Conservation (phyloP, 1,140 invertebrate genomes). For the Atopsyche davidsoni region DNA sequence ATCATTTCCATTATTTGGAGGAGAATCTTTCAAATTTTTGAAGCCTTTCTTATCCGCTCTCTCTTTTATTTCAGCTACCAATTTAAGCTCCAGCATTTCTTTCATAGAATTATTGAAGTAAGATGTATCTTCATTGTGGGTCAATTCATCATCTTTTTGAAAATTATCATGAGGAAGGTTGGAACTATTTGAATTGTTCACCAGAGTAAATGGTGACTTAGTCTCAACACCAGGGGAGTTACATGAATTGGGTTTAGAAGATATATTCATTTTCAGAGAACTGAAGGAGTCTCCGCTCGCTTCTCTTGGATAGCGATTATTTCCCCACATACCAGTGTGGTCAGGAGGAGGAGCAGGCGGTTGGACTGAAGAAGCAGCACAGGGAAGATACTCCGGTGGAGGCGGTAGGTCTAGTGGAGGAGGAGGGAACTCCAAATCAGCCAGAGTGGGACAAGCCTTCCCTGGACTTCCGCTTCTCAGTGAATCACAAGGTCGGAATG, state of each 20-base stretch:
- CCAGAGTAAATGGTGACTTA: no score
- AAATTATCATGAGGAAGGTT: no score
- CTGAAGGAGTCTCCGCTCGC: no score
- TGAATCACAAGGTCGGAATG: conserved; percentile 39
- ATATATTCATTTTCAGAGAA: no score
- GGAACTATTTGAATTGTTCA: no score
- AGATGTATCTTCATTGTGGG: neutral
- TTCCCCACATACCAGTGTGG: no score
- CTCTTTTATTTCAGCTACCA: conserved; percentile 77
- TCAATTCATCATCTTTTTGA: no score
- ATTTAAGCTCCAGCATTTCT: conserved; percentile 72
- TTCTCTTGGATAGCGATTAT: no score
- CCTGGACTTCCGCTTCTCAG: conserved; percentile 42
- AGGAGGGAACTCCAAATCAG: conserved; percentile 80
- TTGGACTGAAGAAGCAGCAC: conserved; percentile 42
- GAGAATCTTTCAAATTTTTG: conserved; percentile 47
- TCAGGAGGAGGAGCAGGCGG: conserved; percentile 29
- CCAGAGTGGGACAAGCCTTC: conserved; percentile 56
- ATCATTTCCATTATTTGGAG: conserved; percentile 35
- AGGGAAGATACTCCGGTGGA: conserved; percentile 58
- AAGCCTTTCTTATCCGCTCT: conserved; percentile 58
- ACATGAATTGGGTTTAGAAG: no score
- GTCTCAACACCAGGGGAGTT: no score
- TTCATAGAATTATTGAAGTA: conserved; percentile 47
- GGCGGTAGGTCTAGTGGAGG: conserved; percentile 73